These are phyloP conservation scores for Chiroxiphia lanceolata DNA, from an alignment of 2,797 vertebrate species.

Conservation along the genomic window DNA sequence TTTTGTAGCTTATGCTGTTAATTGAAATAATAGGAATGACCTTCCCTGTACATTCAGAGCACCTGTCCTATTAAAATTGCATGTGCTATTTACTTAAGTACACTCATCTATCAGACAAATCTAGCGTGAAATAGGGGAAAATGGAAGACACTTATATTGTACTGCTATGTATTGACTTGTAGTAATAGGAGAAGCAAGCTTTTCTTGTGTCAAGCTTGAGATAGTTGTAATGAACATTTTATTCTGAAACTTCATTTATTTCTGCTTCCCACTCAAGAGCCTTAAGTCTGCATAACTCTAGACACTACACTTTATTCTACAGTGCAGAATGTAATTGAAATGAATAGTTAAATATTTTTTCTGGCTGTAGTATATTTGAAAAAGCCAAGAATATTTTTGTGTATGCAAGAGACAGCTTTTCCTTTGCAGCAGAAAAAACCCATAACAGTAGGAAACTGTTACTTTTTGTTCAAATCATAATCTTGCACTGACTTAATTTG, in stretches of 20 bases:
- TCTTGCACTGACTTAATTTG: neutral
- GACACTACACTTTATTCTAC: neutral
- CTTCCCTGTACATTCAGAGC: conserved; percentile 74
- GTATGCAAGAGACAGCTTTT: neutral
- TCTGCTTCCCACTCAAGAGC: conserved; percentile 19
- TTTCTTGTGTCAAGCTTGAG: conserved; percentile 59
- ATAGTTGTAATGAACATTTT: conserved; percentile 50
- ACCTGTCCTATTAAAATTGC: conserved; percentile 78
- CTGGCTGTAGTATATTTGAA: neutral
- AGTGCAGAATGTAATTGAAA: neutral
- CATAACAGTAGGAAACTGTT: neutral
- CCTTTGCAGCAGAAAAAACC: neutral
- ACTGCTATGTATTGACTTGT: conserved; percentile 60
- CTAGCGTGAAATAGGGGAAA: conserved; percentile 75
- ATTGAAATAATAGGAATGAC: conserved; percentile 82
- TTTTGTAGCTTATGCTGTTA: conserved; percentile 79
- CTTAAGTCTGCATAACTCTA: conserved; percentile 18
- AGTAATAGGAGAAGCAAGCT: conserved; percentile 51
- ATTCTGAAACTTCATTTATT: conserved; percentile 64
- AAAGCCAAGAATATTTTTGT: neutral
- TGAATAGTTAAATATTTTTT: neutral
- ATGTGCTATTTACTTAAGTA: conserved; percentile 77
- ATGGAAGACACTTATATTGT: conserved; percentile 69
- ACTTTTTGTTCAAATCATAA: neutral
- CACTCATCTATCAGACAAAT: conserved; percentile 77